These are phyloP conservation scores for Halocynthia roretzi DNA, from an alignment of 23 tunicate genomes.

Conservation along the genomic window DNA sequence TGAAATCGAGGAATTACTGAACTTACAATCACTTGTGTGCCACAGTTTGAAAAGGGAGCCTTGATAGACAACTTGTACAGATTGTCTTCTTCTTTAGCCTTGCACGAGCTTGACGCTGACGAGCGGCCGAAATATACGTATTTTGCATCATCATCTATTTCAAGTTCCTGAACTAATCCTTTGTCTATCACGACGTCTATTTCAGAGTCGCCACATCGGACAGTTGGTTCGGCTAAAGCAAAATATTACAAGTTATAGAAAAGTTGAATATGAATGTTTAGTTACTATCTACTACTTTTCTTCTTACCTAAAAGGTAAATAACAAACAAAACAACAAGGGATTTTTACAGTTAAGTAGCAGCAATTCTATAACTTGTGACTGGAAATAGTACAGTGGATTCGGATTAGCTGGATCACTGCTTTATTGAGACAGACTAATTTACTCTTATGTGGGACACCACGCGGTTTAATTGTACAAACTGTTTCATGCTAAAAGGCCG, in stretches of 20 bases:
- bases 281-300: background rate
- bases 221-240: slow-evolving; percentile 92
- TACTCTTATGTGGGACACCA: too few species aligned
- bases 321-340: background rate
- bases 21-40: slow-evolving; percentile 96
- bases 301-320: too few species aligned
- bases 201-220: slow-evolving; percentile 74
- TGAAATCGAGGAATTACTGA: background rate
- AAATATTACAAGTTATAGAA: background rate
- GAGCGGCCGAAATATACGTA: slow-evolving; percentile 92
- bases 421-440: too few species aligned
- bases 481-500: too few species aligned
- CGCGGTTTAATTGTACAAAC: too few species aligned
- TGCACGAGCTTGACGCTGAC: slow-evolving; percentile 48
- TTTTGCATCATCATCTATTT: slow-evolving; percentile 71
- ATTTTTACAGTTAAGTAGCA: background rate
- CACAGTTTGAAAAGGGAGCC: slow-evolving; percentile 93
- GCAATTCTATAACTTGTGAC: background rate
- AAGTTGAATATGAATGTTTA: background rate
- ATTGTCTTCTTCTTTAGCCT: slow-evolving; percentile 69
- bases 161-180: slow-evolving; percentile 88
- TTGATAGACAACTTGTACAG: slow-evolving; percentile 52
- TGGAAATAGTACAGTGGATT: background rate
- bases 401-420: too few species aligned
- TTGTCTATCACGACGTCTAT: slow-evolving; percentile 92